Evolutionary conservation across 2,888 invertebrate species (phyloP), one percentile per base, ranked within the genome.

Genomic region (Synanthedon myopaeformis): DNA sequence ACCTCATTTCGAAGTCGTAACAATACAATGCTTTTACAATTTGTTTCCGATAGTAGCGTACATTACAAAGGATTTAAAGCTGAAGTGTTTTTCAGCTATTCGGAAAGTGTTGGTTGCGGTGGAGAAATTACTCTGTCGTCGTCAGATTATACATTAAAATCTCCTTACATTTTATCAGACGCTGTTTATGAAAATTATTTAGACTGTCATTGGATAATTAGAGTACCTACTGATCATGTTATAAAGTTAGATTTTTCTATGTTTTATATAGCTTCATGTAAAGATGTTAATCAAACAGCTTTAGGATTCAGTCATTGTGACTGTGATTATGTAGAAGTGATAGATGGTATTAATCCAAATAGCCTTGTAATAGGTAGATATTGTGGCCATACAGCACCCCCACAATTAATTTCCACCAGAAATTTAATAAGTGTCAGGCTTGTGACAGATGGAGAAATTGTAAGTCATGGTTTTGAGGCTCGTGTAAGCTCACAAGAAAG

Each of bases 131-230:
- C 89, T 57, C 66, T 94, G 56, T 61, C 74, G 0, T 70, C 77
- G 54, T 71, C 76, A 4, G 59, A 76, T 11, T 61, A 70, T 45
- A 74, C 56, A 51, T 77, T 91, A 6, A 84, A 76, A 61, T 76
- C 82, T 19, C 83, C 83, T 14, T 61, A 78, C 1, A 66, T 82
- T 49, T 67, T 61, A 45, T 64, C 65, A 19, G 75, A 74, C 19
- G 79, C 88, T 0, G 74, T 74, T 1, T 93, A 94, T 67, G 92
- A 92, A 59, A 75, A 89, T 45, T 82, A 89, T 60, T 82, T 95
- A 61, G 93, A 95, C 61, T 97, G 97, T 68, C 85, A 90, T 52
- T 97, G 96, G 94, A 74, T 79, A 4, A 82, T 96, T 48, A 79
- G 72, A 52, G 92, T 91, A 0, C 86, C 90, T 0, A 66, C 67